Conservation (phyloP, 2,113 vertebrate species). For the Colius striatus region DNA sequence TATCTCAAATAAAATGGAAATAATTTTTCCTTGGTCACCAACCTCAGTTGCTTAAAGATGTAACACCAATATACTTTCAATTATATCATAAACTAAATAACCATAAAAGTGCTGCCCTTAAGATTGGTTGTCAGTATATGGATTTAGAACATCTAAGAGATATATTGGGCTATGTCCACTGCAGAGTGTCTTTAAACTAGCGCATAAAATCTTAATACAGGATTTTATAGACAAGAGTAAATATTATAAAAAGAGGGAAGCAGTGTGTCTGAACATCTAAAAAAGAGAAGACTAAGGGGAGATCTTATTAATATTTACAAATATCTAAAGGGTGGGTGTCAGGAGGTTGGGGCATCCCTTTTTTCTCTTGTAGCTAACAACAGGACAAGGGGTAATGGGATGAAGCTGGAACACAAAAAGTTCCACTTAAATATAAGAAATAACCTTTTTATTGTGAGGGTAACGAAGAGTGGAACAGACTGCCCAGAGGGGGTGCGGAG, state of each 20-base stretch:
- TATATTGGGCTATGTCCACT: background rate
- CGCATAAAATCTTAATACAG: background rate
- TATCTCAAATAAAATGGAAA: background rate
- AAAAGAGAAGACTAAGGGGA: too few species aligned
- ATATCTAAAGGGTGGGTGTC: too few species aligned
- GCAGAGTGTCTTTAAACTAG: background rate
- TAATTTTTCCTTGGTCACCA: background rate
- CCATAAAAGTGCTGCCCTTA: background rate
- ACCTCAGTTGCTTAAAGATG: background rate
- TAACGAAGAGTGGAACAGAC: too few species aligned
- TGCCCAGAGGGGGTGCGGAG: too few species aligned
- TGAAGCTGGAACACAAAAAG: too few species aligned
- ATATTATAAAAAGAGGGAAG: background rate
- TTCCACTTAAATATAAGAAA: too few species aligned
- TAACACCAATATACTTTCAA: background rate
- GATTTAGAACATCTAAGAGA: background rate
- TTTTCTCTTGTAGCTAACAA: too few species aligned
- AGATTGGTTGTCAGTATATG: background rate
- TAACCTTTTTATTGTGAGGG: too few species aligned
- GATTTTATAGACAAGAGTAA: background rate
- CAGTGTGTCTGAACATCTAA: background rate
- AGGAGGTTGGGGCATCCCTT: too few species aligned
- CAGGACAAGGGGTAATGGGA: too few species aligned
- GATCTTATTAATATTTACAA: too few species aligned
- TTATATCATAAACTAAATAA: background rate